Conservation (phyloP, 2,888 invertebrate genomes). For the Perdita meconis region DNA sequence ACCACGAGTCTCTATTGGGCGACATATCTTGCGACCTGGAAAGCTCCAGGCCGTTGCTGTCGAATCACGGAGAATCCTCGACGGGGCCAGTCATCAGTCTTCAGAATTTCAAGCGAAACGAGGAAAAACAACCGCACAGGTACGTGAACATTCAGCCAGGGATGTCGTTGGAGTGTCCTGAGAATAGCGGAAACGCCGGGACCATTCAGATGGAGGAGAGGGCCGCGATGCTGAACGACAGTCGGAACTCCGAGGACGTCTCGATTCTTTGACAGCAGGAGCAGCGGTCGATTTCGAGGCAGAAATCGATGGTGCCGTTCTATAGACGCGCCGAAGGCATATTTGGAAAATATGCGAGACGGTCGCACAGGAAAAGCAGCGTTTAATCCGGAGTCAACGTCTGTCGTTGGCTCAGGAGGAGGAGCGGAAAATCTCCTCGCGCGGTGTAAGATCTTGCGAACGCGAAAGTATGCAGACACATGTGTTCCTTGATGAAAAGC, state of each 20-base stretch:
- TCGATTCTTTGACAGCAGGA: constrained; percentile 69
- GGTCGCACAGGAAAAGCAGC: constrained; percentile 37
- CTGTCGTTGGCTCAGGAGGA: background rate
- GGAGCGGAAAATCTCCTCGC: background rate
- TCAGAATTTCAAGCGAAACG: constrained; percentile 38
- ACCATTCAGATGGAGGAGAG: constrained; percentile 65
- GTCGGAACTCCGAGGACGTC: constrained; percentile 58
- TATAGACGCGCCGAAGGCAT: constrained; percentile 33
- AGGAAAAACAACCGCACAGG: constrained; percentile 59
- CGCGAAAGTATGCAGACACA: constrained; percentile 1
- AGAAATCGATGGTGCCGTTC: constrained; percentile 50
- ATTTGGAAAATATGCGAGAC: constrained; percentile 45
- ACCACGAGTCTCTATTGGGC: constrained; percentile 45
- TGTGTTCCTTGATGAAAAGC: background rate
- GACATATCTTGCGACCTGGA: constrained; percentile 52
- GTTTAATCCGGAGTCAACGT: constrained; percentile 15
- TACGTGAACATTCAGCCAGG: constrained; percentile 78
- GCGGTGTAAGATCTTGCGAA: background rate
- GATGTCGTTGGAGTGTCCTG: constrained; percentile 28
- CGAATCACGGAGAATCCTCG: constrained; percentile 2
- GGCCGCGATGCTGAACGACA: constrained; percentile 47
- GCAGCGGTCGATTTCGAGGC: constrained; percentile 34
- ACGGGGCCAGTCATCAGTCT: constrained; percentile 1
- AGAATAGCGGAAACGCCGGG: constrained; percentile 13
- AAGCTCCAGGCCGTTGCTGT: constrained; percentile 63